Base-by-base conservation (phyloP, 2,888 invertebrate species). In the Chirona hameri region DNA sequence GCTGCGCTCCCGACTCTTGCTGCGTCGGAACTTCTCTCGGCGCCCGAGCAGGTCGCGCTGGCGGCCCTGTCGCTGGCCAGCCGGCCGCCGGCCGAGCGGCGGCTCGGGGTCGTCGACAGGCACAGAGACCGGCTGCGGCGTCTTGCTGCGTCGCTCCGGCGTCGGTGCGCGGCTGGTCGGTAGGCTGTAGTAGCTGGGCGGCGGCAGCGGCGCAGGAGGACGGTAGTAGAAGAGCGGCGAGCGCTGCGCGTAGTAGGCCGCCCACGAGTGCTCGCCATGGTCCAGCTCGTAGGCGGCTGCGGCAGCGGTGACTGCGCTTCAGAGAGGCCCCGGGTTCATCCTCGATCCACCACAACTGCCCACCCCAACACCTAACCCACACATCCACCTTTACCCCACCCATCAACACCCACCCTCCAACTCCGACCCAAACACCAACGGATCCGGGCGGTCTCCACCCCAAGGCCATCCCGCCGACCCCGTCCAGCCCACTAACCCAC, bases 171-270 rank as follows among this genome's bases (percentile, higher is more conserved):
- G 76, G 76, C 76, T 76, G 39, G 76, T 76, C 24, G 76, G 76
- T 46, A 76, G 76, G 24, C 76, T 76, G 76, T 76, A 76, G 76
- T 76, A 76, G 76, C 76, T 76, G 24, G 76, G 76, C 7, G 76
- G 76, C 46, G 76, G 76, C 76, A 76, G 76, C 76, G 76, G 76
- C 21, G 76, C 24, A 39, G 76, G 76, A 21, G 76, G 76, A 18
- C 76, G 76, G 76, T 76, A 76, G 76, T 76, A 76, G 46, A 76
- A 76, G 39, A 76, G 12, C 27, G 76, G 76, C 39, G 76, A 76
- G 24, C 76, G 76, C 39, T 76, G 76, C 46, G 76, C 27, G 76
- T 76, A 76, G 76, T 76, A 76, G 46, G 76, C 39, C 18, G 76
- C 39, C 76, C 76, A 76, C 9, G 76, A 76, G 39, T 46, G 27